Conservation (phyloP, 2,797 vertebrate species). For the Oceanodroma leucorhoa region DNA sequence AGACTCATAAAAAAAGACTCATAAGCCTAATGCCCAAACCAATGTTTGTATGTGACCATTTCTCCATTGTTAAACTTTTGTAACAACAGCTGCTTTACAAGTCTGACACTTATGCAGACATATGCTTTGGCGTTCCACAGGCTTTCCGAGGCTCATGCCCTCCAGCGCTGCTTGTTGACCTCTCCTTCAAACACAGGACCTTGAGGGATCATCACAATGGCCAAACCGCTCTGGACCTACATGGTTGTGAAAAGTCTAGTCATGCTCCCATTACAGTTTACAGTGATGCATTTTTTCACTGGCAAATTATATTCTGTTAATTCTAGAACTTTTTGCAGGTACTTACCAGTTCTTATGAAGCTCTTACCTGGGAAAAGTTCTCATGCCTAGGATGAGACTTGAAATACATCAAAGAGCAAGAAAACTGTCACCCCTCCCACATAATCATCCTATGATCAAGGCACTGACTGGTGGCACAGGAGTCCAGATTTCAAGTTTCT, state of each 20-base stretch:
- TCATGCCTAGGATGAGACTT: neutral
- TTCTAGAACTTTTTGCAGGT: neutral
- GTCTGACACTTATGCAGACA: slow-evolving; percentile 11
- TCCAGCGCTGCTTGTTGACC: neutral
- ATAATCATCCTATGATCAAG: neutral
- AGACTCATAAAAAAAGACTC: neutral
- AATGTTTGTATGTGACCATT: slow-evolving; percentile 1
- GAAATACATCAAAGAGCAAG: neutral
- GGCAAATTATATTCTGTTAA: neutral
- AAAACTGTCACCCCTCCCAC: neutral
- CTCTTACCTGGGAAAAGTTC: neutral
- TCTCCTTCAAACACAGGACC: neutral
- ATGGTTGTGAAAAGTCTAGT: neutral
- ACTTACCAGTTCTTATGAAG: neutral
- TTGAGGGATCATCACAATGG: neutral
- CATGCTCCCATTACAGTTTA: neutral
- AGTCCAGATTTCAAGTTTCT: neutral
- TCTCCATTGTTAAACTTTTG: slow-evolving; percentile 19
- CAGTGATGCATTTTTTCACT: neutral
- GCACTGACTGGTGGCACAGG: neutral
- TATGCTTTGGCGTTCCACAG: neutral
- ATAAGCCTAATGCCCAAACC: neutral
- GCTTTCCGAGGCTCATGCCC: neutral
- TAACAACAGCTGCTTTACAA: slow-evolving; percentile 40
- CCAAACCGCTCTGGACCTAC: neutral